A percentile compares a stretch with the other conserved stretches of the same genome.
These are phyloP conservation scores for Tipula lateralis DNA, from an alignment of 2,888 invertebrate species.

Conservation along the genomic window DNA sequence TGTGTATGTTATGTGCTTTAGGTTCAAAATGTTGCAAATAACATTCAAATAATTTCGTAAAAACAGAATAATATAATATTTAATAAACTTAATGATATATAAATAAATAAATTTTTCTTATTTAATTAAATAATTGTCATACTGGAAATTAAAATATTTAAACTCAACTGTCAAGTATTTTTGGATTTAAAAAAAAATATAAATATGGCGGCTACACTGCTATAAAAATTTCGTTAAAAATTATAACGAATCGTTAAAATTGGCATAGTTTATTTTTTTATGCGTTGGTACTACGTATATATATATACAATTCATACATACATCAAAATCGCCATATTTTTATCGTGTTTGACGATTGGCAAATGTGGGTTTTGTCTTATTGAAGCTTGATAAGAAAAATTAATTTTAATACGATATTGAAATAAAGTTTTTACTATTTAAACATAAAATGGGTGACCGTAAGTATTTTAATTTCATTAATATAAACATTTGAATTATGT, in stretches of 20 bases:
- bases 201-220: not conserved
- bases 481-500: not conserved
- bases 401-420: not conserved
- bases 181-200: not conserved
- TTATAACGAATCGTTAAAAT: not conserved
- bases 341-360: not conserved
- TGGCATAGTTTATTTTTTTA: no score
- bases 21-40: no score
- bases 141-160: no score
- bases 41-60: no score
- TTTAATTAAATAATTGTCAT: no score
- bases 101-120: no score
- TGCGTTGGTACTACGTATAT: no score
- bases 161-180: no score
- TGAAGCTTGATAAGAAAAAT: not conserved
- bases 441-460: slow-evolving; percentile 28
- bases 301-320: no score
- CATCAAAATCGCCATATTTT: not conserved
- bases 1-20: no score
- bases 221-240: not conserved
- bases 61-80: no score
- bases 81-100: no score
- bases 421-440: not conserved
- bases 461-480: not conserved
- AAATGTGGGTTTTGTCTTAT: not conserved